phyloP scores from a whole-genome alignment of 1,140 invertebrate species.

The Zelostemma sp. region DNA sequence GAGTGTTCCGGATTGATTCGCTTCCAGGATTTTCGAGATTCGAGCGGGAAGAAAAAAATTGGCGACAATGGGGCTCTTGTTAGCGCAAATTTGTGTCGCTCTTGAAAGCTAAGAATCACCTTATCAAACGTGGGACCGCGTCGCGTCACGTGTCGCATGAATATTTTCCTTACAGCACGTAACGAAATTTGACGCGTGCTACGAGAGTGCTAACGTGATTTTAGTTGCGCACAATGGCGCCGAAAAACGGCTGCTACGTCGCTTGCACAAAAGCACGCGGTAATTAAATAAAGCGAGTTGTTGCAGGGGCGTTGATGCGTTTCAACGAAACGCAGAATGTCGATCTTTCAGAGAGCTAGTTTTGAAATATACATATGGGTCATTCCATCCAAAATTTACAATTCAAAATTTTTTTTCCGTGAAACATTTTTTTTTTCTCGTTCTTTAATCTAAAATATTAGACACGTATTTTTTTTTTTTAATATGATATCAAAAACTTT shows the following conservation, averaged over 20 bases:
- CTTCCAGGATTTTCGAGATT: neutral
- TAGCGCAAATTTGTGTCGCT: neutral
- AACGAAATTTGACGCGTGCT: conserved; percentile 33
- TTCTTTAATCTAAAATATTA: too few species aligned
- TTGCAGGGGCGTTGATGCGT: too few species aligned
- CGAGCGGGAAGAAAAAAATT: neutral
- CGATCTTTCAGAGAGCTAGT: too few species aligned
- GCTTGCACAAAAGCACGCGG: conserved; percentile 1
- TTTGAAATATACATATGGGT: too few species aligned
- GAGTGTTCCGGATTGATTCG: neutral
- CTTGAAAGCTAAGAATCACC: conserved; percentile 15
- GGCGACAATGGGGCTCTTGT: conserved; percentile 2
- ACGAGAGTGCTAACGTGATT: conserved; percentile 21
- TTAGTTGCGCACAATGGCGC: conserved; percentile 7
- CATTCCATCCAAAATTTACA: too few species aligned
- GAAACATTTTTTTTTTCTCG: too few species aligned
- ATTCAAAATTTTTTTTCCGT: too few species aligned
- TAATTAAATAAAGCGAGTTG: conserved; percentile 13
- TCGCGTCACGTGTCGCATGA: conserved; percentile 32
- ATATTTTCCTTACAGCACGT: conserved; percentile 22
- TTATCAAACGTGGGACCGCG: conserved; percentile 10
- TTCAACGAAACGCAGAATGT: too few species aligned
- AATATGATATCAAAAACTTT: too few species aligned
- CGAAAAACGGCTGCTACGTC: conserved; percentile 13
- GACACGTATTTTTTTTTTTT: too few species aligned